Conservation (phyloP, 2,113 vertebrate species). For the Thamnophis sirtalis region DNA sequence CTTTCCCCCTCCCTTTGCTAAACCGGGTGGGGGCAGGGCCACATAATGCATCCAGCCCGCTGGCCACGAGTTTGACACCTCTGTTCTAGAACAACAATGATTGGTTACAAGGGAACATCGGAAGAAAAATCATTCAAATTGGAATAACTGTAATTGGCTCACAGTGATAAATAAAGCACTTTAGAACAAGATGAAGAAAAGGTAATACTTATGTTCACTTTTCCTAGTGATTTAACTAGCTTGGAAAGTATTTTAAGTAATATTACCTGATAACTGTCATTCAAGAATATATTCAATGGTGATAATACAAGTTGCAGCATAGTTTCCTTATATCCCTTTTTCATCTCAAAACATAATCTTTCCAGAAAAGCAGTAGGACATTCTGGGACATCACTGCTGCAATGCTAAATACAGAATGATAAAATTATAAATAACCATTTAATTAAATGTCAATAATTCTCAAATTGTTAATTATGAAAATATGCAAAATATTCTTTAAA, state of each 20-base stretch:
- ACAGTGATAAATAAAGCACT: neutral
- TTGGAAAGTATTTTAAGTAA: neutral
- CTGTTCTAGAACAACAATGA: neutral
- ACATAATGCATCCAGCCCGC: too few relatives aligned
- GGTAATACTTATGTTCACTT: neutral
- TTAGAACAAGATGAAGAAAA: neutral
- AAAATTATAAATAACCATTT: neutral
- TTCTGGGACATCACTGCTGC: constrained; percentile 86
- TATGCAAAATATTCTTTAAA: neutral
- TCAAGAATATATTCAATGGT: constrained; percentile 89
- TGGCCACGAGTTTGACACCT: too few relatives aligned
- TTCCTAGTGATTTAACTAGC: neutral
- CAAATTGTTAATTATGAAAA: neutral
- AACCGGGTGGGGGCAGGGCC: too few relatives aligned
- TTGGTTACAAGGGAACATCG: neutral
- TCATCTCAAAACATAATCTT: constrained; percentile 97
- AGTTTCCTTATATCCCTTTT: constrained; percentile 94
- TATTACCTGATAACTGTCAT: constrained; percentile 91
- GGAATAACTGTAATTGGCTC: neutral
- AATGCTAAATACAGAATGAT: constrained; percentile 75
- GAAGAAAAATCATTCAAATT: neutral
- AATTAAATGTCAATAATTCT: neutral
- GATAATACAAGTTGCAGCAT: constrained; percentile 92
- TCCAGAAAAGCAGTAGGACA: constrained; percentile 91
- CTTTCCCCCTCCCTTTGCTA: too few relatives aligned